Conservation (phyloP, 1,140 invertebrate genomes). For the Chrysopa pallens region DNA sequence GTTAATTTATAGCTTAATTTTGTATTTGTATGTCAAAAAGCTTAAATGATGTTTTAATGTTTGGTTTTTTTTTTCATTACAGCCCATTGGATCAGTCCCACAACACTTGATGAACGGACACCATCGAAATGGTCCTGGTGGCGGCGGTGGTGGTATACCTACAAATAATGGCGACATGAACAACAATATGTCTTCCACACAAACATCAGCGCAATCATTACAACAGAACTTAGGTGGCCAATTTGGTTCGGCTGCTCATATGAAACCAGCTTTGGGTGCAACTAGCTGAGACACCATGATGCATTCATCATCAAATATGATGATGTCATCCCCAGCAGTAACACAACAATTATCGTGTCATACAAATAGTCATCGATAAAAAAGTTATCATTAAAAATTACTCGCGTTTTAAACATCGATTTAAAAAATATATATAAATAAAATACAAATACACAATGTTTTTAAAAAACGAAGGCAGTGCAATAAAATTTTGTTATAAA, state of each 20-base stretch:
- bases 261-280: conserved; percentile 17
- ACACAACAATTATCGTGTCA: no score
- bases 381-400: no score
- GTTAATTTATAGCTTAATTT: neutral
- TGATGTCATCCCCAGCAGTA: no score
- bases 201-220: conserved; percentile 12
- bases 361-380: no score
- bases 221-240: conserved; percentile 10
- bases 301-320: no score
- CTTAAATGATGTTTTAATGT: neutral
- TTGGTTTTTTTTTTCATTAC: conserved; percentile 5
- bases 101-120: conserved; percentile 21
- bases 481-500: no score
- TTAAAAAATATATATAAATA: no score
- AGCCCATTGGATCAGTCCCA: conserved; percentile 15
- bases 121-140: conserved; percentile 9
- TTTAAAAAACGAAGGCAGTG: no score
- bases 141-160: conserved; percentile 3
- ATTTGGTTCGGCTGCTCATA: conserved; percentile 15
- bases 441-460: no score
- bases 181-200: conserved; percentile 20
- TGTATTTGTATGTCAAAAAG: neutral
- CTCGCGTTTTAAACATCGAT: no score
- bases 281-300: conserved; percentile 15
- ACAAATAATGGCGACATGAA: conserved; percentile 19